Percentiles rank a stretch among this genome's conserved stretches.
phyloP scores from a whole-genome alignment of 2,797 vertebrate species.

The Ctenopoma kingsleyae region DNA sequence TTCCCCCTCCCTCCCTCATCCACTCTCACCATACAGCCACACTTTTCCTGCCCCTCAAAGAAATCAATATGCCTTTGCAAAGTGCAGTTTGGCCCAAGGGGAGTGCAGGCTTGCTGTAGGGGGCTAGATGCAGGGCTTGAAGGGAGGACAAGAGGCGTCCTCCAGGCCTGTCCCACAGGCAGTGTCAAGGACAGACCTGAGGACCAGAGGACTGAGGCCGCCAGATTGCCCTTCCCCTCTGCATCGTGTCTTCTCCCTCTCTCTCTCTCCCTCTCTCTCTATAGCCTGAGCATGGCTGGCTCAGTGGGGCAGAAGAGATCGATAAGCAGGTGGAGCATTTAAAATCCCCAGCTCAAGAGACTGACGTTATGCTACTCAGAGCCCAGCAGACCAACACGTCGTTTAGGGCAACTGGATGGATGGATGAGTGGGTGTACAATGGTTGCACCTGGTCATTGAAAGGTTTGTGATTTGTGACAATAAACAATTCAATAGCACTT shows the following conservation, averaged over 20 bases:
- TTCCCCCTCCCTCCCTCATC: slow-evolving; percentile 36
- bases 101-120: slow-evolving; percentile 64
- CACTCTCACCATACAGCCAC: slow-evolving; percentile 64
- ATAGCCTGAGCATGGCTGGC: slow-evolving; percentile 52
- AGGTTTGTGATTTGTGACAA: slow-evolving; percentile 79
- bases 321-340: slow-evolving; percentile 88
- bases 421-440: slow-evolving; percentile 33
- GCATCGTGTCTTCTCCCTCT: slow-evolving; percentile 36
- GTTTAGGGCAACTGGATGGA: slow-evolving; percentile 54
- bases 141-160: slow-evolving; percentile 72
- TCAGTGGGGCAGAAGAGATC: slow-evolving; percentile 79
- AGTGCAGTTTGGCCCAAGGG: slow-evolving; percentile 82
- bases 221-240: slow-evolving; percentile 56
- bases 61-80: slow-evolving; percentile 88
- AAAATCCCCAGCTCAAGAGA: slow-evolving; percentile 83
- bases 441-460: slow-evolving; percentile 69
- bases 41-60: slow-evolving; percentile 75
- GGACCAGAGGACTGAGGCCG: slow-evolving; percentile 74
- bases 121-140: slow-evolving; percentile 59
- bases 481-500: slow-evolving; percentile 83
- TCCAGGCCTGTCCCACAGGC: slow-evolving; percentile 78
- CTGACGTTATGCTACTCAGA: slow-evolving; percentile 79
- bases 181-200: slow-evolving; percentile 85
- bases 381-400: slow-evolving; percentile 62
- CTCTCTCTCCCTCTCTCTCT: slow-evolving; percentile 54